Conservation (phyloP, 2,797 vertebrate species). For the Tenualosa ilisha region DNA sequence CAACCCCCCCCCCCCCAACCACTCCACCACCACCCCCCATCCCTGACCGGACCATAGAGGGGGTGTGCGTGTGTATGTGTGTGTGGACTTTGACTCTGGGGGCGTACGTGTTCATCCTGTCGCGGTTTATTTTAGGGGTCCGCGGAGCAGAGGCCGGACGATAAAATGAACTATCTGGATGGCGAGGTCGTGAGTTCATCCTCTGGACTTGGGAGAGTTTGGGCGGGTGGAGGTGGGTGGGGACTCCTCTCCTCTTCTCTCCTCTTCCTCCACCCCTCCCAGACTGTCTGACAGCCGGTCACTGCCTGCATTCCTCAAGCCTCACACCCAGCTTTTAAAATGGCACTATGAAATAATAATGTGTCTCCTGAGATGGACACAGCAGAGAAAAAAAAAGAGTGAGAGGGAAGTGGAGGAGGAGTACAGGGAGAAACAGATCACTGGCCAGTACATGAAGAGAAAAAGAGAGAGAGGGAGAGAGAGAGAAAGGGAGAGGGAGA, state of each 20-base stretch:
- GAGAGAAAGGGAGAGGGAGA: slow-evolving; percentile 3
- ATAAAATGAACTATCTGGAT: slow-evolving; percentile 46
- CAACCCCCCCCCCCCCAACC: not conserved
- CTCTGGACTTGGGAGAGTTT: slow-evolving; percentile 6
- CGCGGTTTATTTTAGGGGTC: slow-evolving; percentile 4
- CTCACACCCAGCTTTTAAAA: slow-evolving; percentile 53
- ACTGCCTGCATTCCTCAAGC: slow-evolving; percentile 31
- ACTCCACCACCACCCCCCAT: no score
- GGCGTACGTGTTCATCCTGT: not conserved
- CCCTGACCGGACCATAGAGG: not conserved
- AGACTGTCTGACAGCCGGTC: slow-evolving; percentile 40
- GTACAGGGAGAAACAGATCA: slow-evolving; percentile 1
- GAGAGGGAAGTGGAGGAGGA: not conserved
- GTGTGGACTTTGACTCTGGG: not conserved
- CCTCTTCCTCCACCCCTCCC: not conserved
- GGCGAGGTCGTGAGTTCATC: slow-evolving; percentile 32
- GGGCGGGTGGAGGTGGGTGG: no score
- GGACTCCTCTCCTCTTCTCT: no score
- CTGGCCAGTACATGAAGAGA: not conserved
- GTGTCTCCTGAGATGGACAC: slow-evolving; percentile 35
- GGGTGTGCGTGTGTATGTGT: not conserved
- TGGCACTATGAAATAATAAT: slow-evolving; percentile 54
- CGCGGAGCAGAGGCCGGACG: not conserved
- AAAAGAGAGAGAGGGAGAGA: slow-evolving; percentile 13
- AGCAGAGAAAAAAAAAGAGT: slow-evolving; percentile 7